Evolutionary conservation across 1,140 invertebrate species (phyloP).

Genomic region (Alviniconcha marisindica): DNA sequence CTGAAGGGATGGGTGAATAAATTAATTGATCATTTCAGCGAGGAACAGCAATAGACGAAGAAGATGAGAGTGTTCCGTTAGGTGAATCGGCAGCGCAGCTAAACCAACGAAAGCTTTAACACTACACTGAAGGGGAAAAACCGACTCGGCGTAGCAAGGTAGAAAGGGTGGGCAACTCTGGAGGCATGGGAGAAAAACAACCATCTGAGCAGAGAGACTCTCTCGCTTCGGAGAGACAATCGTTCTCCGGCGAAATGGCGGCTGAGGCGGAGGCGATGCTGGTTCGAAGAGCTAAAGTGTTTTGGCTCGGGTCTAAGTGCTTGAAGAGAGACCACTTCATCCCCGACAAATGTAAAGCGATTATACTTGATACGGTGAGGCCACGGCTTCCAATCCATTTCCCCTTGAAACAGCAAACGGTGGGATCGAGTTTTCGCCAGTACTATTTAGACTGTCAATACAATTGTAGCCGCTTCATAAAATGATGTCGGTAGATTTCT

Average conservation of each 20-base stretch:
- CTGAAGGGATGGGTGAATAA: slow-evolving; percentile 13
- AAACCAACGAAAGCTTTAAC: neutral
- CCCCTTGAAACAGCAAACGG: slow-evolving; percentile 22
- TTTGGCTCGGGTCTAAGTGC: slow-evolving; percentile 20
- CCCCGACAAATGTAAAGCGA: slow-evolving; percentile 13
- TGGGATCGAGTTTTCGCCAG: slow-evolving; percentile 22
- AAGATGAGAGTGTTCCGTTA: slow-evolving; percentile 1
- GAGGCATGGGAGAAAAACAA: neutral
- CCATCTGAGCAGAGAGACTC: neutral
- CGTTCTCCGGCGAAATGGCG: slow-evolving; percentile 21
- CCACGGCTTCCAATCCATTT: neutral
- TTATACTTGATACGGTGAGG: slow-evolving; percentile 31
- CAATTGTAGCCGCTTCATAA: slow-evolving; percentile 21
- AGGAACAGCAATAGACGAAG: slow-evolving; percentile 18
- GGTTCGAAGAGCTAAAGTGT: neutral
- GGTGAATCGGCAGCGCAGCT: neutral
- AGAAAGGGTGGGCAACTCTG: too few species aligned
- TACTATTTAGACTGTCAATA: slow-evolving; percentile 36
- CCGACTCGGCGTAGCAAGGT: neutral
- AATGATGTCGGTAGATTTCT: neutral
- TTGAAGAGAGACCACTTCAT: slow-evolving; percentile 28
- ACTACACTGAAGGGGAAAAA: too few species aligned
- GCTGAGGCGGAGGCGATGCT: neutral
- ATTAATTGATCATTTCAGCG: slow-evolving; percentile 30
- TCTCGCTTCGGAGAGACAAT: slow-evolving; percentile 6